Evolutionary conservation across 1,140 invertebrate genomes (phyloP), one percentile per base, ranked within the genome.

Genomic region (Formica exsecta): DNA sequence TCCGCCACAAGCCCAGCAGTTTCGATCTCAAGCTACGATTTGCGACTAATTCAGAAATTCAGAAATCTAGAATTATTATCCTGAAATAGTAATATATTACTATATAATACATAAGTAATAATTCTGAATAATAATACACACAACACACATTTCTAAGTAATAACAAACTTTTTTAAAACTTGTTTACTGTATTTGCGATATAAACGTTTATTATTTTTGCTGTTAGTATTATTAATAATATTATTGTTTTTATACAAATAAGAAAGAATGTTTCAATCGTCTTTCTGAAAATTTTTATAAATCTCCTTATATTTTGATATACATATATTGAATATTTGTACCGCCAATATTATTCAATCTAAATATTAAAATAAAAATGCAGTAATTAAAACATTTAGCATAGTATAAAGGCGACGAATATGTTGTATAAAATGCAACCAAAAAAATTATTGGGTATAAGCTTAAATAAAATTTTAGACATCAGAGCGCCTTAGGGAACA

Each of bases 1-100:
- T 86, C 73, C 88, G 90, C 89, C 91, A 90, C 84, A 86, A 76
- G 68, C 65, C 22, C 25, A 74, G 89, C 74, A 90, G 92, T 91
- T 91, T 90, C 74, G 68, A 66, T 73, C 80, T 54, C 22, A 19
- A 48, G 59, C 73, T 74, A 79, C 61, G 79, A 66, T 61, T 61
- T 25, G 36, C n/a, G n/a, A 25, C 54, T 70, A 62, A 83, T 73
- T 74, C 79, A 51, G 16, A 74, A 73, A 83, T 74, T 83, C 54
- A 44, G 16, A 74, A 73, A 83, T 73, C 73, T 38, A 61, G 38
- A 61, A 83, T 44, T 74, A 83, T 38, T 74, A 44, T 61, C 2
- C 54, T 7, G 11, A 6, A 44, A 13, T 68, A 44, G 13, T 25
- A 13, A 41, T 68, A 19, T 51, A 16, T 44, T 44, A 44, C 9